Evolutionary conservation across 2,888 invertebrate genomes (phyloP).

Genomic region (Apoda limacodes): DNA sequence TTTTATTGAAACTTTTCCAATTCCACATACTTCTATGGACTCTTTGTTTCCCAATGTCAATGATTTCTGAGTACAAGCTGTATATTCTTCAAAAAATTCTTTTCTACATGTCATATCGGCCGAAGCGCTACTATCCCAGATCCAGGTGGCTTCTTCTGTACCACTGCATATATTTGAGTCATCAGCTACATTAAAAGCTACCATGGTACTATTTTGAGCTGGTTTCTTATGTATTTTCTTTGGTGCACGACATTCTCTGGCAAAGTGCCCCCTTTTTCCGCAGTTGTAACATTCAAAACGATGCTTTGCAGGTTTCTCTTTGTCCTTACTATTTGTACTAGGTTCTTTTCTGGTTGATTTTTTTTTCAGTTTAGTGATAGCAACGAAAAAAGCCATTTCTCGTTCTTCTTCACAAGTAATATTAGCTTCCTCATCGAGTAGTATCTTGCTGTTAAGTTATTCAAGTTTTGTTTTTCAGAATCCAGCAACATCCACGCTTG

Average conservation of each 20-base stretch:
- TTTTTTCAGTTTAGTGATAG: constrained; percentile 8
- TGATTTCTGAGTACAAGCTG: constrained; percentile 11
- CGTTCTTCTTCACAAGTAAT: constrained; percentile 12
- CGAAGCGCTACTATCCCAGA: constrained; percentile 22
- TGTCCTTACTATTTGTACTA: too few relatives aligned
- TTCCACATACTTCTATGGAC: constrained; percentile 17
- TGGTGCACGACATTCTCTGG: constrained; percentile 20
- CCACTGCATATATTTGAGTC: not conserved
- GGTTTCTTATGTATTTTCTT: constrained; percentile 7
- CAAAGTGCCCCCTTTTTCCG: constrained; percentile 21
- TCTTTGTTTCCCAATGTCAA: constrained; percentile 21
- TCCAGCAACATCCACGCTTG: constrained; percentile 24
- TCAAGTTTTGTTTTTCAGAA: constrained; percentile 14
- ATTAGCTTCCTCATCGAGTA: constrained; percentile 20
- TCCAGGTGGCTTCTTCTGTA: constrained; percentile 16
- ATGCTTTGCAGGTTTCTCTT: constrained; percentile 14
- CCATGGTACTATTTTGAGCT: constrained; percentile 9
- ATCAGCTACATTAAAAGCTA: constrained; percentile 18
- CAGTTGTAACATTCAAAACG: constrained; percentile 24
- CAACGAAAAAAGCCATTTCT: constrained; percentile 18
- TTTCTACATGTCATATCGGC: constrained; percentile 19
- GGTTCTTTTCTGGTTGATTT: constrained; percentile 1
- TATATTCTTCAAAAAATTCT: constrained; percentile 16
- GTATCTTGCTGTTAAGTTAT: constrained; percentile 20
- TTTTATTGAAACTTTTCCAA: constrained; percentile 18